These are phyloP conservation scores for Callyntrura guangdongensis DNA, from an alignment of 2,888 invertebrate genomes.

Conservation along the genomic window DNA sequence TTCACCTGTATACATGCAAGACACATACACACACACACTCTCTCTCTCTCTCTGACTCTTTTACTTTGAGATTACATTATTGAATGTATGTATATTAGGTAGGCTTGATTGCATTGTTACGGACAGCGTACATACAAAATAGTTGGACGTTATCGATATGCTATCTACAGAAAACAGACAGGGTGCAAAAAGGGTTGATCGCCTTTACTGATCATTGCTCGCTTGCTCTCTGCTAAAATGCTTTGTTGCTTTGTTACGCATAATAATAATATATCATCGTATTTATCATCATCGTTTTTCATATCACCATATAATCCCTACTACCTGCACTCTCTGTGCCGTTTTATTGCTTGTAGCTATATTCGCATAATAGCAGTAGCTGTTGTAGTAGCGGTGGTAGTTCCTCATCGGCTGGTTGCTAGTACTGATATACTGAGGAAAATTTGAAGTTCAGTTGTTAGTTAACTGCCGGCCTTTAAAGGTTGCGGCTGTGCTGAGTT, in stretches of 20 bases:
- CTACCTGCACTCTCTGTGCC: not conserved
- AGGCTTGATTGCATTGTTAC: not conserved
- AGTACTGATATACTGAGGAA: conserved; percentile 13
- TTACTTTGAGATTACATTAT: not conserved
- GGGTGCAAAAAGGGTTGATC: conserved; percentile 48
- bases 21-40: too few relatives aligned
- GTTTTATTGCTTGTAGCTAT: not conserved
- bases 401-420: not conserved
- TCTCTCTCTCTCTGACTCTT: too few relatives aligned
- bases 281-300: not conserved
- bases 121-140: not conserved
- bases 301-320: not conserved
- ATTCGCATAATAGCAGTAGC: not conserved
- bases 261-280: not conserved
- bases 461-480: conserved; percentile 77
- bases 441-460: conserved; percentile 71
- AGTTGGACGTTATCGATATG: not conserved
- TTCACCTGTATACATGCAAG: not conserved
- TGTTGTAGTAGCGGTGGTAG: not conserved
- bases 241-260: not conserved
- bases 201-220: conserved; percentile 4
- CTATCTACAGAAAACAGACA: not conserved
- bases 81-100: not conserved
- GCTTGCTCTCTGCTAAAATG: not conserved
- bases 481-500: conserved; percentile 30